Evolutionary conservation across 2,888 invertebrate species (phyloP).

Genomic region (Marronus borbonicus): DNA sequence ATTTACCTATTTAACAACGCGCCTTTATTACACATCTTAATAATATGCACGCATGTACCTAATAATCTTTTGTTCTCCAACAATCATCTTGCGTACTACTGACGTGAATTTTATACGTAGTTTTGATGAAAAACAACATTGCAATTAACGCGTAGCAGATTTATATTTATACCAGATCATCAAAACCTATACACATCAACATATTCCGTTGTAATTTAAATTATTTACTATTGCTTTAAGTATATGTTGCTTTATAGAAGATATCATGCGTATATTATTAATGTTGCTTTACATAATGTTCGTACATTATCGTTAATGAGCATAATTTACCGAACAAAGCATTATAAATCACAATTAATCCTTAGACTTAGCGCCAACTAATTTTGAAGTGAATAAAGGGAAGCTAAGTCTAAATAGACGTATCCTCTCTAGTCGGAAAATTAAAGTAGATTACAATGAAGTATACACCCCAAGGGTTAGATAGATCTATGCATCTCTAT

Average conservation of each 20-base stretch:
- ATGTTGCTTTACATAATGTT: no score
- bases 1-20: background rate
- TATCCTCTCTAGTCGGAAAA: no score
- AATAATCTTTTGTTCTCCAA: background rate
- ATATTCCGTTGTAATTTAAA: background rate
- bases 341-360: no score
- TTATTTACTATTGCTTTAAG: background rate
- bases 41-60: background rate
- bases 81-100: background rate
- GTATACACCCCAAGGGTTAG: no score
- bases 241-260: background rate
- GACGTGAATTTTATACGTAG: background rate
- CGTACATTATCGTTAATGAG: no score
- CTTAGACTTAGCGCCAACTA: no score
- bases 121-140: slow-evolving; percentile 4
- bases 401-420: no score
- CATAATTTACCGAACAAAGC: no score
- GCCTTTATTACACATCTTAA: background rate
- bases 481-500: no score
- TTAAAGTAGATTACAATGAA: no score
- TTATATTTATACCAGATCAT: background rate
- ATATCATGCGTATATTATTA: background rate
- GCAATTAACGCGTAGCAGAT: slow-evolving; percentile 1
- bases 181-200: background rate
- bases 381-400: no score